Evolutionary conservation across 2,888 invertebrate species (phyloP).

Genomic region (Sinelater perroti): DNA sequence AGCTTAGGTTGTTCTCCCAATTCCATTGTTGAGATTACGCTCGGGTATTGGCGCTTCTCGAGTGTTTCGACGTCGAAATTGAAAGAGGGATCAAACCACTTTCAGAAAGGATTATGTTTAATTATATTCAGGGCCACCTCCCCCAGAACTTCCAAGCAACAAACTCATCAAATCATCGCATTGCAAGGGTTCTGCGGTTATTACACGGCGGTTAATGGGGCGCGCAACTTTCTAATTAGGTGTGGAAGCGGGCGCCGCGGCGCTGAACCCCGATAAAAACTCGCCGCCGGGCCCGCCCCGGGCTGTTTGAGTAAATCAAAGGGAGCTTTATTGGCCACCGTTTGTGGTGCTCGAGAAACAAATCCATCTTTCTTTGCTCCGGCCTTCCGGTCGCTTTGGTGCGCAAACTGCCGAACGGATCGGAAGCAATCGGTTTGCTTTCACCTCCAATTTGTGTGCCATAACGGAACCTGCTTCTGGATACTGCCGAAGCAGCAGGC

Average conservation of each 20-base stretch:
- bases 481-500: neutral
- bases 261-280: slow-evolving; percentile 1
- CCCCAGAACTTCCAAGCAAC: slow-evolving; percentile 5
- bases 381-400: neutral
- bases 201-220: slow-evolving; percentile 4
- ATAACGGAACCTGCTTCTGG: neutral
- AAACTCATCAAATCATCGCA: slow-evolving; percentile 14
- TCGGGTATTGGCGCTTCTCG: slow-evolving; percentile 10
- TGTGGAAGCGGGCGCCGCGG: neutral
- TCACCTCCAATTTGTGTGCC: slow-evolving; percentile 7
- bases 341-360: neutral
- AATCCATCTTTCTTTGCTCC: neutral
- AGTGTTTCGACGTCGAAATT: slow-evolving; percentile 12
- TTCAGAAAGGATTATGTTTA: slow-evolving; percentile 13
- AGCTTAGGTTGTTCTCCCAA: neutral
- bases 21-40: slow-evolving; percentile 14
- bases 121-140: slow-evolving; percentile 15
- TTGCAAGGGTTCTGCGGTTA: slow-evolving; percentile 9
- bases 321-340: neutral
- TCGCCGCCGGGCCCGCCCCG: slow-evolving; percentile 2
- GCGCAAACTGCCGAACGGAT: neutral
- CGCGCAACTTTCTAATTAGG: slow-evolving; percentile 13
- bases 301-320: too few relatives aligned
- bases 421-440: slow-evolving; percentile 2
- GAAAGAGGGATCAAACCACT: slow-evolving; percentile 10